phyloP scores from a whole-genome alignment of 2,113 vertebrate genomes.

The Thunnus maccoyii region DNA sequence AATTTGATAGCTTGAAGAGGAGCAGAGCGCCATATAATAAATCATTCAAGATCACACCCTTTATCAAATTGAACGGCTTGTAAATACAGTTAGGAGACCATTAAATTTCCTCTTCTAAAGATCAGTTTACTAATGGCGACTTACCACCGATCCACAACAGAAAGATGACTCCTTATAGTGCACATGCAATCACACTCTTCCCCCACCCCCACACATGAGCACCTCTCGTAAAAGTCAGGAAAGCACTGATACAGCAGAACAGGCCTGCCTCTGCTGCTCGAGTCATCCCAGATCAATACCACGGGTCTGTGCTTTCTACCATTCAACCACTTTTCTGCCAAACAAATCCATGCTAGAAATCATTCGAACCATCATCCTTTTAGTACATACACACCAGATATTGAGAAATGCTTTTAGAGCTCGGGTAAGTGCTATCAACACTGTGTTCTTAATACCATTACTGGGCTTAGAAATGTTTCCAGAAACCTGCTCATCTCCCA shows the following conservation, averaged over 20 bases:
- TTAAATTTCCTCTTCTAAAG: constrained; percentile 77
- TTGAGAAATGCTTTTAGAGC: constrained; percentile 80
- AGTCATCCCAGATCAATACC: constrained; percentile 80
- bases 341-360: constrained; percentile 77
- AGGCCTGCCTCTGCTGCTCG: constrained; percentile 68
- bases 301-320: constrained; percentile 69
- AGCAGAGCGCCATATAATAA: constrained; percentile 59
- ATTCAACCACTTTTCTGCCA: constrained; percentile 76
- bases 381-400: constrained; percentile 67
- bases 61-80: constrained; percentile 82
- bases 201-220: constrained; percentile 52
- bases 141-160: constrained; percentile 77
- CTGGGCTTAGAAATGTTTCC: constrained; percentile 50
- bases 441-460: constrained; percentile 59
- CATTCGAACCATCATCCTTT: constrained; percentile 77
- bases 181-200: constrained; percentile 45
- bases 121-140: constrained; percentile 84
- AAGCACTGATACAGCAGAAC: constrained; percentile 86
- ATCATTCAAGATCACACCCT: constrained; percentile 77
- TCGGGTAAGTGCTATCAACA: constrained; percentile 75
- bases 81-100: constrained; percentile 82
- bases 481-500: constrained; percentile 50
- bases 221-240: constrained; percentile 82
- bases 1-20: constrained; percentile 57
- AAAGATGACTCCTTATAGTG: constrained; percentile 76